phyloP scores from a whole-genome alignment of 2,888 invertebrate species.

The Stenchaetothrips biformis region DNA sequence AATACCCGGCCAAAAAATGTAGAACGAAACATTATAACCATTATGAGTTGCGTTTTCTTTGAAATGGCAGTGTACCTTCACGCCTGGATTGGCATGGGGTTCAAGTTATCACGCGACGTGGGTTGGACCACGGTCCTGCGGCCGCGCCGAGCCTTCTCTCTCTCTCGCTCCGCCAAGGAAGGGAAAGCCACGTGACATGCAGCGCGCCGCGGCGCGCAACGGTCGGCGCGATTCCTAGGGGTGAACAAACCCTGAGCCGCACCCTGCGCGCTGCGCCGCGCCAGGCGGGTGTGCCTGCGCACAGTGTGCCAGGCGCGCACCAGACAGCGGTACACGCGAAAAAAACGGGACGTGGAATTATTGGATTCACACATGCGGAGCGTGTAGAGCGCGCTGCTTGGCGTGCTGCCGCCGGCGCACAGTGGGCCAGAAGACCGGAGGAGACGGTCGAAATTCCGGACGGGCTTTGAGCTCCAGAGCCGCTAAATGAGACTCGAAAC shows the following conservation, averaged over 20 bases:
- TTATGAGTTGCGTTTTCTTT: background rate
- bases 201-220: background rate
- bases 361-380: no score
- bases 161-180: background rate
- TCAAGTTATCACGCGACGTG: background rate
- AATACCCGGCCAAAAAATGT: background rate
- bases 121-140: background rate
- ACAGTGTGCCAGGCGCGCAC: no score
- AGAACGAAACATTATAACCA: background rate
- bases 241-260: constrained; percentile 7
- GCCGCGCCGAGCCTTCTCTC: background rate
- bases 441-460: no score
- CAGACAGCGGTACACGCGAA: no score
- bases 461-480: no score
- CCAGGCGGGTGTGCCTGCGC: no score
- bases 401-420: no score
- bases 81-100: background rate
- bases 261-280: background rate
- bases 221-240: constrained; percentile 12
- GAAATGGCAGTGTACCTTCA: background rate
- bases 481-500: no score
- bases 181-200: background rate
- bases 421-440: no score
- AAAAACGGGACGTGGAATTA: no score
- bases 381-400: no score